Evolutionary conservation across 1,140 invertebrate species (phyloP).

Genomic region (Euura saliciscinereae): DNA sequence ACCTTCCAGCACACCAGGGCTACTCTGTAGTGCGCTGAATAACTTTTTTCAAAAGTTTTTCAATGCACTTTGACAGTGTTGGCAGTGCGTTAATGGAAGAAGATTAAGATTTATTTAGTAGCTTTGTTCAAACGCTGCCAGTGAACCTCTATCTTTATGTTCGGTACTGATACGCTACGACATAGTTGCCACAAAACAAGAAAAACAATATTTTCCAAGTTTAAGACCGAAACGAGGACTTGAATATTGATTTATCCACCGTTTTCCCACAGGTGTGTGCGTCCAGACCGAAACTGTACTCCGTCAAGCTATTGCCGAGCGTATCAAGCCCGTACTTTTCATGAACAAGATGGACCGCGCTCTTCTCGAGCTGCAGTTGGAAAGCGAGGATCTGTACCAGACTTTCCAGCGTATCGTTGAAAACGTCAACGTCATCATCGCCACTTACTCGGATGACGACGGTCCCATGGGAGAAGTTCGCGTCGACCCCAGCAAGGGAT

Average conservation of each 20-base stretch:
- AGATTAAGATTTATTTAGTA: constrained; percentile 44
- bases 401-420: constrained; percentile 99
- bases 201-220: constrained; percentile 20
- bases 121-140: constrained; percentile 63
- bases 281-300: constrained; percentile 99
- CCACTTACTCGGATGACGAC: constrained; percentile 96
- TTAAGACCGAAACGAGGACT: not conserved
- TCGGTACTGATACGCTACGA: constrained; percentile 63
- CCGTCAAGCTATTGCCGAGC: constrained; percentile 97
- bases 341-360: constrained; percentile 99
- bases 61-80: constrained; percentile 50
- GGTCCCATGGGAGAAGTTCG: constrained; percentile 99
- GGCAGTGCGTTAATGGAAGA: constrained; percentile 61
- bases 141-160: constrained; percentile 74
- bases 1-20: constrained; percentile 62
- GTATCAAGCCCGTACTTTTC: constrained; percentile 98
- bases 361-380: constrained; percentile 92
- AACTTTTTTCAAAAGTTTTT: constrained; percentile 28
- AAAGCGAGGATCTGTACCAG: constrained; percentile 97
- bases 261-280: constrained; percentile 84
- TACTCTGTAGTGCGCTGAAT: constrained; percentile 52
- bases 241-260: not conserved
- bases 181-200: constrained; percentile 32
- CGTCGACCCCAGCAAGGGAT: constrained; percentile 95
- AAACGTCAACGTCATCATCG: constrained; percentile 99